Evolutionary conservation across 2,797 vertebrate genomes (phyloP), one percentile per base, ranked within the genome.

Genomic region (Stomatorhinus walkeri): DNA sequence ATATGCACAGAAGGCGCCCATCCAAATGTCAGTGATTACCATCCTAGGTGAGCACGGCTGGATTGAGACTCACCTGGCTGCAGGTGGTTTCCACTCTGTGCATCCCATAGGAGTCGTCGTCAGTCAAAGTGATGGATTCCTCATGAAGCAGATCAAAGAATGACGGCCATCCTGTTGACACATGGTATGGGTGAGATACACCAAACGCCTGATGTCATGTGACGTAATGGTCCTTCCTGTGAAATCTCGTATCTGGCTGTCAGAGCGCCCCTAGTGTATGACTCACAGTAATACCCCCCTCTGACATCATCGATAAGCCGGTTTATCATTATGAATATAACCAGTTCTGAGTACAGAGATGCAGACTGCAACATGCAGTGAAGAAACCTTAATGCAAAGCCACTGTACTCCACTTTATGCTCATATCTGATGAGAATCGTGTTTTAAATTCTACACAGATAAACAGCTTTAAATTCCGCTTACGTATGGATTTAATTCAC

Each of bases 41-140:
- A 52, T 19, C 54, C 24, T 14, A 32, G 14, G 1, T 32, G 6
- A 59, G 3, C 51, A 43, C 28, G 19, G 28, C 12, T n/a, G 51
- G 16, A 64, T 14, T 6, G 54, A 4, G 87, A 40, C 96, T 92
- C 91, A 97, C 98, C 97, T 98, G 97, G 93, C 95, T 97, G 93
- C 98, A 99, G 92, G 96, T 97, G 2, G 95, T 95, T 94, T 99
- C 98, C 91, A 98, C 94, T 89, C 98, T 93, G 94, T 98, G 98
- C 95, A 99, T 97, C 90, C 98, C 98, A 0, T 96, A 96, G 87
- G 98, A 97, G 92, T 96, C 98, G 93, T 99, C 98, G 76, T 98
- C 96, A 0, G 95, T 92, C 92, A 94, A 89, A 1, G 92, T 87
- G 90, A 99, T 59, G 40, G 94, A 94, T 8, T 98, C 96, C 0